Evolutionary conservation across 2,888 invertebrate species (phyloP).

Genomic region (Chloroclystis v-ata): DNA sequence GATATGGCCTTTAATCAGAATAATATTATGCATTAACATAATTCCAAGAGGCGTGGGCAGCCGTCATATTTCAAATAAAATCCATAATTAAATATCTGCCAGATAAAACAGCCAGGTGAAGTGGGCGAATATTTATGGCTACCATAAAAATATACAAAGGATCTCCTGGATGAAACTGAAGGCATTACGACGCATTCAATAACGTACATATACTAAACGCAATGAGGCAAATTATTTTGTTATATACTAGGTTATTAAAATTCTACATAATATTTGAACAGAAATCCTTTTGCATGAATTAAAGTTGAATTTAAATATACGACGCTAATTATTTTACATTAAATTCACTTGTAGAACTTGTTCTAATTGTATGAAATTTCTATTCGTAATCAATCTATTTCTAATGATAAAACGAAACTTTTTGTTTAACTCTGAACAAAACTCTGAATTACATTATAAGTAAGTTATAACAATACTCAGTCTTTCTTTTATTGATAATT

Average conservation of each 20-base stretch:
- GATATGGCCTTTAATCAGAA: background rate
- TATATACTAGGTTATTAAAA: no score
- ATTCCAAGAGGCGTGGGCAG: conserved; percentile 15
- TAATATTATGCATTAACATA: background rate
- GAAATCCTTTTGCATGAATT: no score
- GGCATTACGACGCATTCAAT: conserved; percentile 45
- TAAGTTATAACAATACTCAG: no score
- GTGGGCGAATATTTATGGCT: conserved; percentile 61
- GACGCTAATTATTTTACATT: no score
- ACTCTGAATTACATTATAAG: background rate
- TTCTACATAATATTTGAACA: no score
- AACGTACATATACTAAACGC: conserved; percentile 23
- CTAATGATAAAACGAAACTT: no score
- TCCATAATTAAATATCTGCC: conserved; percentile 54
- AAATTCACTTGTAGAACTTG: no score
- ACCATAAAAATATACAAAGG: conserved; percentile 61
- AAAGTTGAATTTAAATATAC: no score
- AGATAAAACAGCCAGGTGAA: conserved; percentile 42
- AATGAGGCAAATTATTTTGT: conserved; percentile 7
- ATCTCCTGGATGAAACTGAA: conserved; percentile 42
- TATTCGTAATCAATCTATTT: no score
- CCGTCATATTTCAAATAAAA: conserved; percentile 39
- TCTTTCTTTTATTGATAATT: no score
- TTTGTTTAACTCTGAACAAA: no score
- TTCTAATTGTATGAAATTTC: no score